These are phyloP conservation scores for Aphis craccivora DNA, from an alignment of 1,140 invertebrate species.

Conservation along the genomic window DNA sequence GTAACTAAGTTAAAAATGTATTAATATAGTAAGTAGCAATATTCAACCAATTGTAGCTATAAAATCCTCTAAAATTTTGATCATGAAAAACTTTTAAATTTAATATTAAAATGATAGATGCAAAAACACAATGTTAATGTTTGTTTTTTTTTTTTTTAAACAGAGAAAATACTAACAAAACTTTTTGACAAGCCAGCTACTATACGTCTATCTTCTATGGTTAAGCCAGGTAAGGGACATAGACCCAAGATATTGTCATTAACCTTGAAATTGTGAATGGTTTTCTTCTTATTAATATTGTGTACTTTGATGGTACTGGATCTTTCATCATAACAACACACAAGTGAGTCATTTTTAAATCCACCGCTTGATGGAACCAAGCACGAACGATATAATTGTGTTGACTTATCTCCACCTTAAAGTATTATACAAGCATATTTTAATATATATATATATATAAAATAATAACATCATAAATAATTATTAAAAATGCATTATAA, in stretches of 20 bases:
- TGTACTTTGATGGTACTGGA: neutral
- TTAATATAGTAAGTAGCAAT: neutral
- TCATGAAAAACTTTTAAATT: neutral
- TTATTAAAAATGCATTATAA: neutral
- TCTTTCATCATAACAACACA: conserved; percentile 1
- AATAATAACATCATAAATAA: neutral
- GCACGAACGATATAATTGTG: conserved; percentile 6
- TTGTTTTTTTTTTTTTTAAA: neutral
- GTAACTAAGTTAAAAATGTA: neutral
- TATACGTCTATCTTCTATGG: neutral
- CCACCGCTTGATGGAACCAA: neutral
- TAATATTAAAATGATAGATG: neutral
- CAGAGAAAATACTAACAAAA: neutral
- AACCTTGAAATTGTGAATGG: neutral
- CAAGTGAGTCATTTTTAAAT: neutral
- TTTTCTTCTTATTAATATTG: neutral
- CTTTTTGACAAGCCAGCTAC: conserved; percentile 27
- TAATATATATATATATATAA: neutral
- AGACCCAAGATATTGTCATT: conserved; percentile 14
- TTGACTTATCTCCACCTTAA: conserved; percentile 40
- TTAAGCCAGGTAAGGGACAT: neutral
- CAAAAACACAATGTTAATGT: neutral
- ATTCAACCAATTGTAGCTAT: neutral
- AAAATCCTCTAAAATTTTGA: neutral
- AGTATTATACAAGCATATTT: neutral